Base-by-base conservation (phyloP, 2,797 vertebrate genomes). In the Scolopax rusticola region DNA sequence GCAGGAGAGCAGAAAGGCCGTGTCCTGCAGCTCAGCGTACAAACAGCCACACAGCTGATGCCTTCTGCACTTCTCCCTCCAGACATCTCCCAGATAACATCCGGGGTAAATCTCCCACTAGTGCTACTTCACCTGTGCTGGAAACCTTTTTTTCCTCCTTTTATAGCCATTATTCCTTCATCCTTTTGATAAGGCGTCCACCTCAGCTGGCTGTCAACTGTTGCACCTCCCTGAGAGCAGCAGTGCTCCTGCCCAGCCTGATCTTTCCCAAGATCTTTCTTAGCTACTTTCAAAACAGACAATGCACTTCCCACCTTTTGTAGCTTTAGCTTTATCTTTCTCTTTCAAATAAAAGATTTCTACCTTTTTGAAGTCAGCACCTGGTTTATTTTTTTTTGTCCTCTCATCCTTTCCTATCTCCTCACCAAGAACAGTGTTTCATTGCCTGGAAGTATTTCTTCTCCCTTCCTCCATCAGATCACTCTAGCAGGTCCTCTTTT, bases 241-340 rank as follows among this genome's bases (percentile, higher is more conserved):
- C 61, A 56, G 45, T 0, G 1, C 61, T 95, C 41, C 60, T 74
- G 90, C 78, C 71, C 70, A 51, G 81, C 64, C 80, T 95, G 70
- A 65, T 93, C 91, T 82, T 92, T 92, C 73, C 65, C 82, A 71
- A 90, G 30, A 65, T 63, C 79, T 90, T 77, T 78, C 83, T 70
- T 14, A 88, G 73, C 75, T 87, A 23, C 84, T 94, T 93, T 84
- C 77, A 84, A 79, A 88, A 88, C 59, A 90, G 54, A 91, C 77
- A 87, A 56, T 48, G 67, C n/a, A 63, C 68, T 83, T 93, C 84
- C 76, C 74, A 90, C 74, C 93, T 93, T 95, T 76, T 15, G 3
- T 36, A 88, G 73, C 47, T 95, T 88, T 36, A 88, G 73, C 47
- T 95, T 88, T 78, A 11, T 51, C 32, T 59, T 40, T 60, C 23